Conservation (phyloP, 2,888 invertebrate species). For the Cephus sareptanus region DNA sequence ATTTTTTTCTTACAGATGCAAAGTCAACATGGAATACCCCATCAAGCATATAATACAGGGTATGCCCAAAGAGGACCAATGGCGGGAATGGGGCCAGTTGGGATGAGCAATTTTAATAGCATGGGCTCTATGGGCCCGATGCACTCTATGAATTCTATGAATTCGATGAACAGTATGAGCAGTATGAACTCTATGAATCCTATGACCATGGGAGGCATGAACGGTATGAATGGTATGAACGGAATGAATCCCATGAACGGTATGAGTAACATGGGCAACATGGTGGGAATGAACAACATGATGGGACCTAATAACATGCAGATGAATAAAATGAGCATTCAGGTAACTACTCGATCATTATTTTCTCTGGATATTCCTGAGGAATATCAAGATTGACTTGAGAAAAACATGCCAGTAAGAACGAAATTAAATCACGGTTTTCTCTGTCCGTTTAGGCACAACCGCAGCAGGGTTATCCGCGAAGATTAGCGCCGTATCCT, state of each 20-base stretch:
- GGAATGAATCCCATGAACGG: slow-evolving; percentile 74
- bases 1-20: slow-evolving; percentile 70
- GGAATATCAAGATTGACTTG: not conserved
- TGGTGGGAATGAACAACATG: slow-evolving; percentile 77
- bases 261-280: slow-evolving; percentile 64
- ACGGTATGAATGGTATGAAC: slow-evolving; percentile 70
- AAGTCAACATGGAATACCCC: slow-evolving; percentile 70
- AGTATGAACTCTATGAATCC: slow-evolving; percentile 72
- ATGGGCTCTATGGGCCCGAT: slow-evolving; percentile 76
- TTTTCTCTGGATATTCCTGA: not conserved
- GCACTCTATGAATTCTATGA: slow-evolving; percentile 71
- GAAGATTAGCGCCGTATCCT: slow-evolving; percentile 88
- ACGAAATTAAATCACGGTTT: not conserved
- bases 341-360: slow-evolving; percentile 57
- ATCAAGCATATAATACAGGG: slow-evolving; percentile 57
- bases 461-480: slow-evolving; percentile 72
- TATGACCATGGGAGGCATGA: slow-evolving; percentile 68
- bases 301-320: slow-evolving; percentile 67
- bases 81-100: slow-evolving; percentile 73
- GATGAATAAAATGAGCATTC: slow-evolving; percentile 81
- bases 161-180: slow-evolving; percentile 72
- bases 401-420: not conserved
- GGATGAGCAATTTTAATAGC: slow-evolving; percentile 75
- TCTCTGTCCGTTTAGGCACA: slow-evolving; percentile 32
- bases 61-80: slow-evolving; percentile 59